These are phyloP conservation scores for Sciurus carolinensis DNA, from an alignment of 2,797 vertebrate genomes.

Conservation along the genomic window DNA sequence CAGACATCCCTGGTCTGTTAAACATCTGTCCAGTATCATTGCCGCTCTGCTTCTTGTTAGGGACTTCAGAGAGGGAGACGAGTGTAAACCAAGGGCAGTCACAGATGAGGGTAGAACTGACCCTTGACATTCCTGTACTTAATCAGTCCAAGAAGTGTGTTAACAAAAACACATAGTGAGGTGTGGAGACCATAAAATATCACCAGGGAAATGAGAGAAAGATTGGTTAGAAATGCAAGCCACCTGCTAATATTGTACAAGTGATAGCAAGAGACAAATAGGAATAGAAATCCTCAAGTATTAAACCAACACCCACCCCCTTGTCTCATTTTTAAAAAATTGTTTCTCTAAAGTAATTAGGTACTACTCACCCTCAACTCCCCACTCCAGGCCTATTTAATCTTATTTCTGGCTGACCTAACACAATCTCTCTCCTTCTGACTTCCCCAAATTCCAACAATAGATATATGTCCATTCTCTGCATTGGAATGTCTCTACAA, in stretches of 20 bases:
- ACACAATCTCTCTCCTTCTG: background rate
- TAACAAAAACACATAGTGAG: conserved; percentile 80
- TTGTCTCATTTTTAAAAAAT: conserved; percentile 6
- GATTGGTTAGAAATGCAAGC: conserved; percentile 66
- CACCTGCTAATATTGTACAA: conserved; percentile 52
- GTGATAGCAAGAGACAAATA: background rate
- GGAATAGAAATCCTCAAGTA: background rate
- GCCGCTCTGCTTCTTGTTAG: conserved; percentile 77
- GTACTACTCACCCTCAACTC: background rate
- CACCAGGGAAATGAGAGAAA: conserved; percentile 68
- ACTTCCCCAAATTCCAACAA: conserved; percentile 2
- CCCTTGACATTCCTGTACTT: conserved; percentile 78
- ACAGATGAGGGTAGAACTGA: conserved; percentile 66
- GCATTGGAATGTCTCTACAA: background rate
- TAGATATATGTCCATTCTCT: background rate
- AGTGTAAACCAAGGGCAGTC: conserved; percentile 71
- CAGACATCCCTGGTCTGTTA: background rate
- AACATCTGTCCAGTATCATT: conserved; percentile 35
- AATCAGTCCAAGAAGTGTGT: conserved; percentile 78
- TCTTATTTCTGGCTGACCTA: background rate
- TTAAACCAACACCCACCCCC: background rate
- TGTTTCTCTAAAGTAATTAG: conserved; percentile 48
- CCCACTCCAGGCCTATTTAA: background rate
- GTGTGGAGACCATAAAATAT: conserved; percentile 80
- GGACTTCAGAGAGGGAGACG: conserved; percentile 62